Evolutionary conservation across 1,140 invertebrate species (phyloP), one percentile per base, ranked within the genome.

Genomic region (Pseudachorutes palmiensis): DNA sequence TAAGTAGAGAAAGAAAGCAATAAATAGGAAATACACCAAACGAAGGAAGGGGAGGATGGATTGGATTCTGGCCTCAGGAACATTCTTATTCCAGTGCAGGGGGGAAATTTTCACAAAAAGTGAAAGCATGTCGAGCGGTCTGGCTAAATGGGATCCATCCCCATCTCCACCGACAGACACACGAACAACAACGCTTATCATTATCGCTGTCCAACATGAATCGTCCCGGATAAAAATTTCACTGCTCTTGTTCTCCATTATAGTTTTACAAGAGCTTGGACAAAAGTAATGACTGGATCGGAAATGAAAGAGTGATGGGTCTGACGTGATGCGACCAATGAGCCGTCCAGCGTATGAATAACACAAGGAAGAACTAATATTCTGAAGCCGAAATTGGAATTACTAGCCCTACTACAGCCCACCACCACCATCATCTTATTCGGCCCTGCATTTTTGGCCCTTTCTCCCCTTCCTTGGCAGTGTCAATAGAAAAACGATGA

Each of bases 1-100:
- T 55, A 55, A 55, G 51, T 55, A 55, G 51, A 55, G 24, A 55
- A 55, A 55, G 51, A 16, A 55, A 55, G 51, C 51, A 55, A 55
- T 55, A 55, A 55, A 55, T 55, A 55, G 51, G 24, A 55, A 55
- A 26, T 12, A n/a, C n/a, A n/a, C n/a, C n/a, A n/a, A n/a, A n/a
- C 12, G 51, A 26, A 55, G 24, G 51, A 19, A 19, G 24, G 51
- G 51, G 24, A 55, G 14, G 12, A 16, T 55, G 51, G 51, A 55
- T 55, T 55, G 9, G 51, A 26, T 55, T 55, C 51, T 55, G 51
- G 9, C 51, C 3, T 26, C 12, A 5, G 12, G 51, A 14, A 12
- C 12, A 14, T 55, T 55, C 51, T 3, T 22, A 12, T 41, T 19
- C n/a, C n/a, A n/a, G n/a, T n/a, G n/a, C n/a, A n/a, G n/a, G n/a